Evolutionary conservation across 2,888 invertebrate species (phyloP).

Genomic region (Nomada ruficornis): DNA sequence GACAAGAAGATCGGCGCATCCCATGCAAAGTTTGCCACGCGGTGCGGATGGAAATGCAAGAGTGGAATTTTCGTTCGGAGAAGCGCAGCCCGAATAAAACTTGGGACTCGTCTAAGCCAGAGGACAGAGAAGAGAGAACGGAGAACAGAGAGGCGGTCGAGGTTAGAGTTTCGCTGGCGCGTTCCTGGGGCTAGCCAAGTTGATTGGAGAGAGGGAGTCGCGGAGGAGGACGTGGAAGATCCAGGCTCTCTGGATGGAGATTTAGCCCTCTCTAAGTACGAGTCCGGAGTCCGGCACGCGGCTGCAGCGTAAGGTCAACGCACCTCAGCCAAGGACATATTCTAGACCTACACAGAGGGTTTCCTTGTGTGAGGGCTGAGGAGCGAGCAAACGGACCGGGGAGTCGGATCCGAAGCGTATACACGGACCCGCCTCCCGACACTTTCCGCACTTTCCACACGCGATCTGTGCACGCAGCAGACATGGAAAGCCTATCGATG

Average conservation of each 20-base stretch:
- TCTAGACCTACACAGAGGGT: constrained; percentile 78
- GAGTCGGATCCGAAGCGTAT: constrained; percentile 5
- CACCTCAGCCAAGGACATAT: constrained; percentile 83
- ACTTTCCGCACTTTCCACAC: background rate
- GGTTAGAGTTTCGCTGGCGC: constrained; percentile 30
- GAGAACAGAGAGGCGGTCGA: background rate
- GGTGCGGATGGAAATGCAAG: too few relatives aligned
- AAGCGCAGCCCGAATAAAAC: too few relatives aligned
- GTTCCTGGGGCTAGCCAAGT: background rate
- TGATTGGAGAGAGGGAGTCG: constrained; percentile 1
- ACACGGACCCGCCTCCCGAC: background rate
- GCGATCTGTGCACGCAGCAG: constrained; percentile 44
- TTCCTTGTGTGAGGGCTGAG: constrained; percentile 62
- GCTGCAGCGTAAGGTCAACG: constrained; percentile 81
- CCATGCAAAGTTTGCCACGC: too few relatives aligned
- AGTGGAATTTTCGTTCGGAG: too few relatives aligned
- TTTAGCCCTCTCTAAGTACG: constrained; percentile 76
- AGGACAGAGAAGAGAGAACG: background rate
- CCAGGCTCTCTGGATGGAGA: constrained; percentile 66
- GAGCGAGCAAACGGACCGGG: constrained; percentile 27
- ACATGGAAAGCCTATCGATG: background rate
- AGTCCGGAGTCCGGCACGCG: constrained; percentile 73
- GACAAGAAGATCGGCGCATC: background rate
- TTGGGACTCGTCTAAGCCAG: too few relatives aligned
- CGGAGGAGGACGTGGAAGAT: constrained; percentile 50